Evolutionary conservation across 2,888 invertebrate genomes (phyloP).

Genomic region (Druceiella hillmani): DNA sequence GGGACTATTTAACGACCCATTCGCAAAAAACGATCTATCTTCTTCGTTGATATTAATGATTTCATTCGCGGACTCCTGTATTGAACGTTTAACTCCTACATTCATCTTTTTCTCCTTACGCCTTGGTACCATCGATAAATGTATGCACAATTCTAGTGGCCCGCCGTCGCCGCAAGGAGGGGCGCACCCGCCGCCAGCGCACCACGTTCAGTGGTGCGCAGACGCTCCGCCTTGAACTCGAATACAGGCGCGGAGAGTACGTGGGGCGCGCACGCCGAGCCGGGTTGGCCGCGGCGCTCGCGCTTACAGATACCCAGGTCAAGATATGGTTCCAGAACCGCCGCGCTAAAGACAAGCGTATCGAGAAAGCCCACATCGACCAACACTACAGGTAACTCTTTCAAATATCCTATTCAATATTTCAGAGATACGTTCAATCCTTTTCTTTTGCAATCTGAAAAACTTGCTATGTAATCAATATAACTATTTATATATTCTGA

Average conservation of each 20-base stretch:
- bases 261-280: conserved; percentile 86
- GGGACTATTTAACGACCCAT: too few relatives aligned
- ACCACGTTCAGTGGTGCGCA: conserved; percentile 95
- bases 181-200: conserved; percentile 80
- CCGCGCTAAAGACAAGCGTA: conserved; percentile 91
- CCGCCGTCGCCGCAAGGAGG: conserved; percentile 78
- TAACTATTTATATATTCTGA: background rate
- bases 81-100: too few relatives aligned
- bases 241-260: conserved; percentile 89
- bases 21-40: too few relatives aligned
- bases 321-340: conserved; percentile 97
- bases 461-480: too few relatives aligned
- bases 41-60: too few relatives aligned
- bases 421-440: too few relatives aligned
- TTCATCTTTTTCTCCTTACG: too few relatives aligned
- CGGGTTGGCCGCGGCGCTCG: conserved; percentile 87
- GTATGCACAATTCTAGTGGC: conserved; percentile 59
- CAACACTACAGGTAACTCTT: conserved; percentile 82
- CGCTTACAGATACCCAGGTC: conserved; percentile 92
- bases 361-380: conserved; percentile 93
- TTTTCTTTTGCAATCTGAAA: too few relatives aligned
- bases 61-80: too few relatives aligned
- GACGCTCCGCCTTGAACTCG: conserved; percentile 82
- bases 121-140: too few relatives aligned
- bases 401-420: background rate